These are phyloP conservation scores for Proterorhinus semilunaris DNA, from an alignment of 2,113 vertebrate species.

Conservation along the genomic window DNA sequence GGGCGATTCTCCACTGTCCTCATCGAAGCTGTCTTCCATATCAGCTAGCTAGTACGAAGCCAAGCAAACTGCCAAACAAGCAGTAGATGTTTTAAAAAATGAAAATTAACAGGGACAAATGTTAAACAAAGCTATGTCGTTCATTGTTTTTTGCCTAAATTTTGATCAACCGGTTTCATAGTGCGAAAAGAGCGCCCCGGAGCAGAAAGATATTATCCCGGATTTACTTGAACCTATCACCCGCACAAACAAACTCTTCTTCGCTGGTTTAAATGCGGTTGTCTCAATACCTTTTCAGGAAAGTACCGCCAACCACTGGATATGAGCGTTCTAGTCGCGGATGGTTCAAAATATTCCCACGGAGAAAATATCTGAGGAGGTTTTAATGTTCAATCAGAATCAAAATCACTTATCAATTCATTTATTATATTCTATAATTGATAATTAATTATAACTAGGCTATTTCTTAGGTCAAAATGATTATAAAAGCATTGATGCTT, in stretches of 20 bases:
- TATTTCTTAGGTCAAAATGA: too few species aligned
- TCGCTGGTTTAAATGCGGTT: background rate
- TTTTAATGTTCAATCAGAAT: too few species aligned
- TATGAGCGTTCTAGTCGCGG: background rate
- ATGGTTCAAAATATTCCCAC: too few species aligned
- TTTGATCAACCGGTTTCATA: too few species aligned
- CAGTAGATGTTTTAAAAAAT: background rate
- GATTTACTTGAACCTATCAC: background rate
- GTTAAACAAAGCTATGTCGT: background rate
- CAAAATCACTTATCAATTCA: too few species aligned
- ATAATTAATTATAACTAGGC: too few species aligned
- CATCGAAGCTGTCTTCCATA: conserved; percentile 49
- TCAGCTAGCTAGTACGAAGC: conserved; percentile 4
- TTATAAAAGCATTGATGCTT: too few species aligned
- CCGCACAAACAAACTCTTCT: background rate
- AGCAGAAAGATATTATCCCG: background rate
- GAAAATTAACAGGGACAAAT: background rate
- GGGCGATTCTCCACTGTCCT: conserved; percentile 44
- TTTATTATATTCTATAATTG: too few species aligned
- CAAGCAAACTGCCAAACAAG: background rate
- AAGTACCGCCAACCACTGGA: background rate
- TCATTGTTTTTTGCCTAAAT: background rate
- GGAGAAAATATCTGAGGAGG: too few species aligned
- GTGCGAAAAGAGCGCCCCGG: background rate
- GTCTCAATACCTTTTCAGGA: background rate